Base-by-base conservation (phyloP, 2,797 vertebrate species). In the Diglossa cyanea region DNA sequence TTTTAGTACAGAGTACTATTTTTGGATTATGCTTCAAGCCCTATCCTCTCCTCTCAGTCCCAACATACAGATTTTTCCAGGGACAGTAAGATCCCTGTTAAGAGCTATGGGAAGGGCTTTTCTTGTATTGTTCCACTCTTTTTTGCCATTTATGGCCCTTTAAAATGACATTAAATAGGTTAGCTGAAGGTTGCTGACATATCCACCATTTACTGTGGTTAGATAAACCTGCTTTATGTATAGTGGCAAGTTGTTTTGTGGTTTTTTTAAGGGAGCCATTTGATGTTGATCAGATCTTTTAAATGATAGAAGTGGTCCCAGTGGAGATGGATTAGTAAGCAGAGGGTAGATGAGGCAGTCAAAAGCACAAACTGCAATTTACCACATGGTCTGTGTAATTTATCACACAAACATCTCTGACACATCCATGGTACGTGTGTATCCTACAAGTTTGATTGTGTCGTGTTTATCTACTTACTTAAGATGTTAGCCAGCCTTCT, bases 311-410 rank as follows among this genome's bases (percentile, higher is more conserved):
- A 95, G 71, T 80, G 44, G 68, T 96, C 95, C 80, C 94, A 89
- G 86, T 72, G 93, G 95, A 93, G 86, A 80, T 9, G 62, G 86
- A 93, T 95, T 95, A 95, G 96, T 83, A 94, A 95, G 89, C 94
- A 93, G 89, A 96, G 88, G 75, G 82, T 92, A 93, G 88, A 96
- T 62, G 93, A 91, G 80, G 73, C 91, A 95, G 94, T 90, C 82
- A 90, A 95, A 96, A 96, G 75, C 61, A 0, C 80, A 91, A 93
- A 89, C 85, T 91, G 93, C 93, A 94, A 95, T 96, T 96, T 96
- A 74, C 95, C 92, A 94, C 96, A 96, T 95, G 94, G 93, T 77
- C 90, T 80, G 45, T 82, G 88, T 42, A 91, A 94, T 95, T 93
- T 93, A 94, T 96, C 94, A 96, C 81, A 76, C 74, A 78, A 94